Base-by-base conservation (phyloP, 2,888 invertebrate genomes). In the Siphlonurus alternatus region DNA sequence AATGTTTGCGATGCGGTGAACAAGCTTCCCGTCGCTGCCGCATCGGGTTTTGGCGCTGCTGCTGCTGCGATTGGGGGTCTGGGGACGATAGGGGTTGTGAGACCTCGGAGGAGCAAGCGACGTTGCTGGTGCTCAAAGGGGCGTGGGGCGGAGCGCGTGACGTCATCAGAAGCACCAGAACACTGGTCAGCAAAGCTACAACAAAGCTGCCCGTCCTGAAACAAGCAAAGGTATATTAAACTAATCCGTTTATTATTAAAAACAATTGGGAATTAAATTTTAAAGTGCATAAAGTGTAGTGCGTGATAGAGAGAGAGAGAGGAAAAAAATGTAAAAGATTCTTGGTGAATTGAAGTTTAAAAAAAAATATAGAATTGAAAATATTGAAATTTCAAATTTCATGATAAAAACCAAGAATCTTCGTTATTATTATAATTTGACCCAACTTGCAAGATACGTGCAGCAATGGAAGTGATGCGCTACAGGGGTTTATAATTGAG, bases 111-210 rank as follows among this genome's bases (percentile, higher is more conserved):
- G 38, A 38, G 38, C 38, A 38, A 38, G 38, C 38, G 38, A 15
- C 38, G 38, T 38, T 15, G 7, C 15, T 5, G 7, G 38, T 10
- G 38, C 15, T 15, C 15, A 15, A 5, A 10, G 38, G 38, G 38
- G 38, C 38, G 5, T 10, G 38, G 15, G 56, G 20, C n/a, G 56
- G 19, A 5, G 56, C 22, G 15, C 7, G n/a, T 22, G 19, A 56
- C 56, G 56, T 75, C 71, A 71, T 72, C 73, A 75, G 74, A 72
- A 69, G 68, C 69, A 72, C 69, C 69, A 70, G 72, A 72, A 72
- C 78, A 78, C 74, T 75, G 74, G 73, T 76, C 75, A 76, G 77
- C 76, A 75, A 77, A 78, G 75, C 76, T 76, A 73, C 78, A 78
- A 76, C 78, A 78, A 72, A 78, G 75, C 72, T 76, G 75, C 74